phyloP scores from a whole-genome alignment of 2,113 vertebrate species.

The Romanogobio albipinnatus region DNA sequence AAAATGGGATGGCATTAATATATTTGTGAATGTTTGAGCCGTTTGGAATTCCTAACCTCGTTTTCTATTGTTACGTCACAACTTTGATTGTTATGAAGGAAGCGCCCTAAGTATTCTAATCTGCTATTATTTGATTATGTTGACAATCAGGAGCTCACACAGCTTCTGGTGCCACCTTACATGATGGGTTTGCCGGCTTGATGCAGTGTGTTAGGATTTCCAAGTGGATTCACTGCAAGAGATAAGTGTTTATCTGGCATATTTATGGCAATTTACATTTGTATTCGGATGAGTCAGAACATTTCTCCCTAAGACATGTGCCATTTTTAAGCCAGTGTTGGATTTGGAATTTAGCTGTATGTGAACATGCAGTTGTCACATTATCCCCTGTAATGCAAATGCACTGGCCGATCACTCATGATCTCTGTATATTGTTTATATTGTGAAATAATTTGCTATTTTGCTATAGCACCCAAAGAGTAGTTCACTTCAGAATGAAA shows the following conservation, averaged over 20 bases:
- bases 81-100: neutral
- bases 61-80: neutral
- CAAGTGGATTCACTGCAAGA: slow-evolving; percentile 76
- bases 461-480: neutral
- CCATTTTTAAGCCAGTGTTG: neutral
- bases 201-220: slow-evolving; percentile 70
- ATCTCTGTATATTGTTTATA: neutral
- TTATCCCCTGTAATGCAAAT: neutral
- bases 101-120: neutral
- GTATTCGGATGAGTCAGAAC: slow-evolving; percentile 63
- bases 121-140: slow-evolving; percentile 27
- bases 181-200: slow-evolving; percentile 53
- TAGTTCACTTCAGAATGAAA: too few relatives aligned
- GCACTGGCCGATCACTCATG: neutral
- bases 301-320: slow-evolving; percentile 10
- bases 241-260: slow-evolving; percentile 77
- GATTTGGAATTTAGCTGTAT: slow-evolving; percentile 2
- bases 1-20: neutral
- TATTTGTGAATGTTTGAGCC: neutral
- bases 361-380: neutral
- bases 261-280: slow-evolving; percentile 75
- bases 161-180: neutral
- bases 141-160: slow-evolving; percentile 11
- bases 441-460: neutral
- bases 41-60: neutral